Percentiles rank a stretch among this genome's conserved stretches.
Evolutionary conservation across 1,140 invertebrate genomes (phyloP).

Genomic region (Orius insidiosus): DNA sequence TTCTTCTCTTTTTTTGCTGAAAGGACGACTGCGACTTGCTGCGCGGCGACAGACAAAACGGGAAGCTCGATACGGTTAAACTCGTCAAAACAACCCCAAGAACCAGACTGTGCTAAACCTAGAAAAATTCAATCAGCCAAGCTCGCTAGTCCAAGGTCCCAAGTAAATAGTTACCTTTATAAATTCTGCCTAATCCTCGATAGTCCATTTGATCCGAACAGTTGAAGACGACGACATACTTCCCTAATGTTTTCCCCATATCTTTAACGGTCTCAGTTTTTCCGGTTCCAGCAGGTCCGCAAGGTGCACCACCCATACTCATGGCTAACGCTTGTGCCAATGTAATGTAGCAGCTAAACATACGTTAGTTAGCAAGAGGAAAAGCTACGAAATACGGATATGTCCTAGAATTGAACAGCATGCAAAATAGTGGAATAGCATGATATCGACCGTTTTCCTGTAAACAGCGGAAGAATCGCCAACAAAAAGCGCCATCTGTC

Average conservation of each 20-base stretch:
- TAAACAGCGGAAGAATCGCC: no score
- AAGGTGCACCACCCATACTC: constrained; percentile 91
- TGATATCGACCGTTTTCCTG: no score
- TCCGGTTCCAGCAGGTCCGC: constrained; percentile 87
- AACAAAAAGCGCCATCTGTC: no score
- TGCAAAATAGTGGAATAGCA: no score
- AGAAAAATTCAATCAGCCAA: constrained; percentile 6
- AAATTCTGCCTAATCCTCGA: constrained; percentile 74
- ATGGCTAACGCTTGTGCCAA: constrained; percentile 87
- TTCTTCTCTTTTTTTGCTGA: constrained; percentile 82
- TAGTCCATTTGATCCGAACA: constrained; percentile 99
- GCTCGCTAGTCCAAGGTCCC: constrained; percentile 28
- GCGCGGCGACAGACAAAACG: constrained; percentile 87
- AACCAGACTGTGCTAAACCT: constrained; percentile 85
- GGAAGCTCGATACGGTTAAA: constrained; percentile 93
- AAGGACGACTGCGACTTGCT: constrained; percentile 84
- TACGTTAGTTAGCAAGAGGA: no score
- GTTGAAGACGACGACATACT: constrained; percentile 96
- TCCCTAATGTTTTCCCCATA: constrained; percentile 93
- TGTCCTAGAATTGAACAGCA: no score
- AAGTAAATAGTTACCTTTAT: constrained; percentile 37
- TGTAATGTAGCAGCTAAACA: constrained; percentile 87
- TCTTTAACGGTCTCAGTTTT: constrained; percentile 96
- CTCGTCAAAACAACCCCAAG: constrained; percentile 94
- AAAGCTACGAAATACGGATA: no score